A percentile compares a stretch with the other conserved stretches of the same genome.
phyloP scores from a whole-genome alignment of 2,113 vertebrate genomes.

The Centropus bengalensis region DNA sequence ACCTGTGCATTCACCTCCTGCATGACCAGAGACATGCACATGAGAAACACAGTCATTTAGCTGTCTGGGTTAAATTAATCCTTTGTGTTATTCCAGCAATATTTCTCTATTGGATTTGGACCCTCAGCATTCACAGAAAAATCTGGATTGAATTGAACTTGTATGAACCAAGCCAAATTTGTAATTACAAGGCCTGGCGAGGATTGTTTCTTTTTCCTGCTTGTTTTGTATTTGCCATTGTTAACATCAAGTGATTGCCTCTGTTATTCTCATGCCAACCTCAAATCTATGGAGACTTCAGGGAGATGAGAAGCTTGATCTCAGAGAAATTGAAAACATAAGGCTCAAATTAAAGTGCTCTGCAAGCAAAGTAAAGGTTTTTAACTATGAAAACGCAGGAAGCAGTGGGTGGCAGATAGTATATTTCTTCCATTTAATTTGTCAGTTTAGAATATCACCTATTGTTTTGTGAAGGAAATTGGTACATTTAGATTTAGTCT shows the following conservation, averaged over 20 bases:
- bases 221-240: slow-evolving; percentile 40
- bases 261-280: slow-evolving; percentile 38
- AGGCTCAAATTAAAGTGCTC: slow-evolving; percentile 48
- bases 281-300: slow-evolving; percentile 21
- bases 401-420: slow-evolving; percentile 54
- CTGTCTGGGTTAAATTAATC: background rate
- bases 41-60: background rate
- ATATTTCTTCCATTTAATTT: slow-evolving; percentile 58
- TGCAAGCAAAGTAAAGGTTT: slow-evolving; percentile 47
- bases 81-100: slow-evolving; percentile 13
- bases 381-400: slow-evolving; percentile 53
- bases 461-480: slow-evolving; percentile 41
- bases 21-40: background rate
- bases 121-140: background rate
- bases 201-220: background rate
- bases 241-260: background rate
- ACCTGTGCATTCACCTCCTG: background rate
- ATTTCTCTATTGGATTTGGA: slow-evolving; percentile 13
- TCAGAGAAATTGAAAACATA: slow-evolving; percentile 49
- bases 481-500: slow-evolving; percentile 23
- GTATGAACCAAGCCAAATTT: slow-evolving; percentile 35
- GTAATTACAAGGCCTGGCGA: slow-evolving; percentile 33
- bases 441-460: slow-evolving; percentile 35
- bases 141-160: slow-evolving; percentile 45
- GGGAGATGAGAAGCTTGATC: slow-evolving; percentile 39